Conservation (phyloP, 37 sponge, comb jelly and placozoan genomes). For the Petrosia ficiformis region DNA sequence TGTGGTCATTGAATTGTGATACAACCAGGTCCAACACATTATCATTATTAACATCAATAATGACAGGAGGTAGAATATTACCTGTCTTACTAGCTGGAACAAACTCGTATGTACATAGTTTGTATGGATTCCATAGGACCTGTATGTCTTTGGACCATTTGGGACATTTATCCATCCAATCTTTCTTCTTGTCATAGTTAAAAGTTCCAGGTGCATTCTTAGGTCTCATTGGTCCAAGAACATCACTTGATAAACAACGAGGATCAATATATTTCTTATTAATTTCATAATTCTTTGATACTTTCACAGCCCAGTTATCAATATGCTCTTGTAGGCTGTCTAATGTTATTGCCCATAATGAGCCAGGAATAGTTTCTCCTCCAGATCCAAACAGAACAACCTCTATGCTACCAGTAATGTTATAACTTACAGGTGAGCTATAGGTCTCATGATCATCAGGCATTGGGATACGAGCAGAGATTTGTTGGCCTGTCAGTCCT, state of each 20-base stretch:
- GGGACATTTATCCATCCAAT: not conserved
- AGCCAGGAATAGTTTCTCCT: constrained; percentile 76
- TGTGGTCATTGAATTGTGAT: constrained; percentile 40
- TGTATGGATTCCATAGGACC: constrained; percentile 38
- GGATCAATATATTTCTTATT: not conserved
- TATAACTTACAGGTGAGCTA: constrained; percentile 59
- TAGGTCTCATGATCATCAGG: constrained; percentile 83
- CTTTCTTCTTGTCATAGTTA: not conserved
- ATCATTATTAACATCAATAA: constrained; percentile 69
- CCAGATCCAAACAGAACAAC: constrained; percentile 78
- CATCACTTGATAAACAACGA: not conserved
- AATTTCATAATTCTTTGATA: not conserved
- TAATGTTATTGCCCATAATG: constrained; percentile 72
- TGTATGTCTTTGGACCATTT: constrained; percentile 4
- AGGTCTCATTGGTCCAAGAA: not conserved
- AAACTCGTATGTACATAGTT: constrained; percentile 59
- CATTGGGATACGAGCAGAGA: constrained; percentile 39
- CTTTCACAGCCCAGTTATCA: not conserved
- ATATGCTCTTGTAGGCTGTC: constrained; percentile 29
- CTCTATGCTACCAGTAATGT: constrained; percentile 7
- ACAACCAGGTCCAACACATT: constrained; percentile 51
- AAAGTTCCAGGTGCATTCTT: not conserved
- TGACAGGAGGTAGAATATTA: constrained; percentile 59
- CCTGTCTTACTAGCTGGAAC: constrained; percentile 26
- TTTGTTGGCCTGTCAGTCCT: constrained; percentile 66